phyloP scores from a whole-genome alignment of 2,113 vertebrate genomes.

The Trematocara zebra region DNA sequence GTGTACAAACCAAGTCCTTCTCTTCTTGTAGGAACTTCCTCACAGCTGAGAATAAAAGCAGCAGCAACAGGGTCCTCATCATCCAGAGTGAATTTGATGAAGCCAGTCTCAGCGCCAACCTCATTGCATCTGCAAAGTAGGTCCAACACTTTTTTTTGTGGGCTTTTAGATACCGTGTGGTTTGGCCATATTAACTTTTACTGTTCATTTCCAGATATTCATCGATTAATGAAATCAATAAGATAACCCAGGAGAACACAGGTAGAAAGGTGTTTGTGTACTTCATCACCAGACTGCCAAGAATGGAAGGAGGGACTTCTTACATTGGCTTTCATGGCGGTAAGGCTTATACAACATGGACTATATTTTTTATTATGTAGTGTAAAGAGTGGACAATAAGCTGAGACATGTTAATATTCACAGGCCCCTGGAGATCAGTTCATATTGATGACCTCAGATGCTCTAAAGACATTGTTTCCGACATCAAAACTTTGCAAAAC shows the following conservation, averaged over 20 bases:
- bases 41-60: background rate
- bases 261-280: constrained; percentile 75
- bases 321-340: constrained; percentile 93
- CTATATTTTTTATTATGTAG: background rate
- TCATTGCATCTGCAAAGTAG: constrained; percentile 91
- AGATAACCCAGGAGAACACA: constrained; percentile 50
- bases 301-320: constrained; percentile 80
- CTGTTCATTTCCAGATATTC: constrained; percentile 75
- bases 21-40: constrained; percentile 73
- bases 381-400: background rate
- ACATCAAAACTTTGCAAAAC: constrained; percentile 81
- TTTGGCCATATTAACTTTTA: background rate
- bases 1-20: background rate
- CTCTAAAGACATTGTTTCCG: constrained; percentile 82
- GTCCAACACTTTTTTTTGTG: constrained; percentile 3
- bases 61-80: constrained; percentile 78
- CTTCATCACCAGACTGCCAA: constrained; percentile 87
- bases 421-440: constrained; percentile 88
- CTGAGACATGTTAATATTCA: background rate
- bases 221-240: constrained; percentile 88
- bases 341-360: constrained; percentile 14
- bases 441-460: constrained; percentile 90
- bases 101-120: constrained; percentile 76
- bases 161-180: fast-evolving
- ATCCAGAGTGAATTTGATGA: constrained; percentile 90